Evolutionary conservation across 2,888 invertebrate genomes (phyloP), one percentile per base, ranked within the genome.

Genomic region (Hipparchia semele): DNA sequence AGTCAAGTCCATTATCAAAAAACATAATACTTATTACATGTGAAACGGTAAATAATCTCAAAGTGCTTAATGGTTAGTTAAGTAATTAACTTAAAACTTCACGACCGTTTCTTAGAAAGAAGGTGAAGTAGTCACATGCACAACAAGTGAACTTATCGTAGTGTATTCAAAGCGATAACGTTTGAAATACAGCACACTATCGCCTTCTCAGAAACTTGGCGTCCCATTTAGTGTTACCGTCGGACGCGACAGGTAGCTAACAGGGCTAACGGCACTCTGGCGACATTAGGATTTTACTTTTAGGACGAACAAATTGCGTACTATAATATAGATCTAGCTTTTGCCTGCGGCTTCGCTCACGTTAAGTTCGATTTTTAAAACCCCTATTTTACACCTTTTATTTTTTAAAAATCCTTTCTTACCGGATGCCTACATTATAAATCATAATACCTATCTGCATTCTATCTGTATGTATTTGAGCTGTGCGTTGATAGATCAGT

Each of bases 181-280:
- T 92, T 91, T 79, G 88, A 89, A 90, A 90, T 87, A 90, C 90
- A 86, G 87, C 89, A 84, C 87, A 87, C 89, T 90, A 89, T 90
- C 88, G 88, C 86, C 88, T 93, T 92, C 94, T 85, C 78, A 90
- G 92, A 94, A 93, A 83, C 85, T 84, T 85, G 80, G 80, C 83
- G 87, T 80, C 82, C 79, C 82, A 78, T 80, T 77, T 49, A 6
- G 7, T 60, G 61, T 61, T 53, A 53, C 69, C 78, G 79, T 79
- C 79, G 83, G 81, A 81, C 82, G 88, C 89, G 90, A 90, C 93
- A 94, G 92, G 92, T 92, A 94, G 89, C 85, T 84, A 93, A 93
- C 94, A 93, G 93, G 93, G 88, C 85, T 84, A 93, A 93, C 94
- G 93, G 93, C 85, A 92, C 87, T 88, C 82, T 76, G 80, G 82